Base-by-base conservation (phyloP, 64 coral and sea anemone genomes). In the Pachyseris speciosa region DNA sequence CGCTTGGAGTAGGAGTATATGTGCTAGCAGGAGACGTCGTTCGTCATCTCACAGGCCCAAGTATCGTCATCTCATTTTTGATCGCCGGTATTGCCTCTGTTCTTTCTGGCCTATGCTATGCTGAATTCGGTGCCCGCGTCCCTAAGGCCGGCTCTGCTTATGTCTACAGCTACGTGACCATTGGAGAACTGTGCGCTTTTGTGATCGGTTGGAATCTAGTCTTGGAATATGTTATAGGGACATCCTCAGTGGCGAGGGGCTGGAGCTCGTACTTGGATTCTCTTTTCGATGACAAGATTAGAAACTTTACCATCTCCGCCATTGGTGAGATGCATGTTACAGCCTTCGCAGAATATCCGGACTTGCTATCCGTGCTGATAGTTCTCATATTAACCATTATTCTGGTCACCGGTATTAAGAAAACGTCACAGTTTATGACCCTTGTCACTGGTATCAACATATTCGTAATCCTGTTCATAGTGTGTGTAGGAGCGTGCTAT, bases 251-350 rank as follows among this genome's bases (percentile, higher is more conserved):
- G 32, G 79, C 79, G 6, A 63, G 60, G 43, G 79, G 32, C 2
- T 83, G 79, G 34, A 83, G 79, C 39, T 12, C 38, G 8, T 83
- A 83, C 43, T 63, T 83, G 16, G 52, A 83, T 83, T 83, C 79
- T 4, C 15, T 83, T 3, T 63, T 64, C 16, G 79, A 64, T 30
- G 79, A 27, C 28, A n/a, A n/a, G 11, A 83, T 83, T 27, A 38
- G 38, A 11, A 64, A 83, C 49, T 83, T 83, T 42, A 61, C 60
- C n/a, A 60, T 64, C 7, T 40, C 78, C 7, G 37, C 32, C 4
- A 64, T 83, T 34, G 78, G 52, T 13, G 34, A 83, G 15, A 39
- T 58, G 7, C 34, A 83, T 34, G 39, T 43, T 2, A 37, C 34
- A 39, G 79, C 32, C 22, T 27, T 83, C 5, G 47, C 79, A 42